phyloP scores from a whole-genome alignment of 1,140 invertebrate genomes.

The Achatina immaculata region DNA sequence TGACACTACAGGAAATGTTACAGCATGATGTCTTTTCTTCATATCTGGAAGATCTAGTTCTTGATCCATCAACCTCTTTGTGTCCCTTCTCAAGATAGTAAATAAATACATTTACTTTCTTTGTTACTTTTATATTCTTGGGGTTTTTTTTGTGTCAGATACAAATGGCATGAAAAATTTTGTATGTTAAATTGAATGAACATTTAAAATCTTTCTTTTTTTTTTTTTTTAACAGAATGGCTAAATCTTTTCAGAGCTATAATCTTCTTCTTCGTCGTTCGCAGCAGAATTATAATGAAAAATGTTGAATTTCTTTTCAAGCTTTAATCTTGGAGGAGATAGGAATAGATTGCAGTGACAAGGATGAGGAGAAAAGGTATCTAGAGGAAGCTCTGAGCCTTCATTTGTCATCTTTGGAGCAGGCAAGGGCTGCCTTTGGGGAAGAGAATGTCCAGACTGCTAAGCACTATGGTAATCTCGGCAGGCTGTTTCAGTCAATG shows the following conservation, averaged over 20 bases:
- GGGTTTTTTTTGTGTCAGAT: too few species aligned
- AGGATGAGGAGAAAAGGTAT: slow-evolving; percentile 61
- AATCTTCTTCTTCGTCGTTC: background rate
- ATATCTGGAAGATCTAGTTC: too few species aligned
- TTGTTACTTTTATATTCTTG: too few species aligned
- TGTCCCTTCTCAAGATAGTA: too few species aligned
- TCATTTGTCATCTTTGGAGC: slow-evolving; percentile 83
- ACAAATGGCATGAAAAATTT: too few species aligned
- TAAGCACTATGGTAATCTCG: slow-evolving; percentile 94
- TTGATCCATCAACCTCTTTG: too few species aligned
- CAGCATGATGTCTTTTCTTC: too few species aligned
- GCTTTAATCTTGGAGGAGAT: slow-evolving; percentile 94
- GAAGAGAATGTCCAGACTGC: slow-evolving; percentile 94
- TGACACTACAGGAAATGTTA: too few species aligned
- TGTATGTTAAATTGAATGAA: background rate
- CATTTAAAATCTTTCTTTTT: background rate
- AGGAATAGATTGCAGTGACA: slow-evolving; percentile 81
- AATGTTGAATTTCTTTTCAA: slow-evolving; percentile 45
- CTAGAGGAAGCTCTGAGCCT: slow-evolving; percentile 82
- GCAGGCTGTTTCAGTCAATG: slow-evolving; percentile 92
- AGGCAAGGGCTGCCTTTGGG: slow-evolving; percentile 85
- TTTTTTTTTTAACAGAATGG: background rate
- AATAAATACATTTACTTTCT: too few species aligned
- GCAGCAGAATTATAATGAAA: background rate
- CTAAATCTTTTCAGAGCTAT: background rate